phyloP scores from a whole-genome alignment of 2,113 vertebrate genomes.

The Zosterops pallidus region DNA sequence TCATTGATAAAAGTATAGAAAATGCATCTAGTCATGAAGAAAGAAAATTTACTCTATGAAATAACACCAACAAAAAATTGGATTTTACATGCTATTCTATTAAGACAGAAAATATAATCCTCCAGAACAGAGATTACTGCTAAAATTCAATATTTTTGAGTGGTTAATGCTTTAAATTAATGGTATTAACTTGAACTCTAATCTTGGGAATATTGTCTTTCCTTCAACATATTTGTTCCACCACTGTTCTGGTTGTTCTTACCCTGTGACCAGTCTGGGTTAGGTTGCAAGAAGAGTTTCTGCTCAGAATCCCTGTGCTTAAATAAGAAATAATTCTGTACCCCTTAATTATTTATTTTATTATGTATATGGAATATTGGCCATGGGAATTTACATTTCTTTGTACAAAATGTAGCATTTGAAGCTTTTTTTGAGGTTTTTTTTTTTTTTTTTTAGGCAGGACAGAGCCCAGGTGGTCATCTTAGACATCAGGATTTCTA shows the following conservation, averaged over 20 bases:
- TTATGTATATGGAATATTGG: not conserved
- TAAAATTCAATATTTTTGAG: not conserved
- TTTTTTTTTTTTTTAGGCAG: not conserved
- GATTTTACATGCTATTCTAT: not conserved
- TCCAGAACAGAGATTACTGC: not conserved
- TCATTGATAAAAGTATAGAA: not conserved
- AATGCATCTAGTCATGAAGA: not conserved
- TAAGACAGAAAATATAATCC: not conserved
- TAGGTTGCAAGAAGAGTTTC: not conserved
- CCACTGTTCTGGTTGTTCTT: not conserved
- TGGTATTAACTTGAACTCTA: not conserved
- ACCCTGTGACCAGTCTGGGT: rapidly evolving
- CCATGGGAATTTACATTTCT: not conserved
- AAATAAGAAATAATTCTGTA: not conserved
- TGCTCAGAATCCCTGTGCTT: not conserved
- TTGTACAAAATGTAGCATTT: not conserved
- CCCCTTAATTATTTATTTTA: not conserved
- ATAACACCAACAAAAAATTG: not conserved
- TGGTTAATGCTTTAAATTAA: not conserved
- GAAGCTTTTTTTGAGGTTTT: not conserved
- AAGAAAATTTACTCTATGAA: not conserved
- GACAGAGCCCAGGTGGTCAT: not conserved
- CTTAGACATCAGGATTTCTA: not conserved
- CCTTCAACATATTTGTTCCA: not conserved
- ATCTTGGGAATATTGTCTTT: not conserved